Base-by-base conservation (phyloP, 2,113 vertebrate species). In the Mystacornis crossleyi region DNA sequence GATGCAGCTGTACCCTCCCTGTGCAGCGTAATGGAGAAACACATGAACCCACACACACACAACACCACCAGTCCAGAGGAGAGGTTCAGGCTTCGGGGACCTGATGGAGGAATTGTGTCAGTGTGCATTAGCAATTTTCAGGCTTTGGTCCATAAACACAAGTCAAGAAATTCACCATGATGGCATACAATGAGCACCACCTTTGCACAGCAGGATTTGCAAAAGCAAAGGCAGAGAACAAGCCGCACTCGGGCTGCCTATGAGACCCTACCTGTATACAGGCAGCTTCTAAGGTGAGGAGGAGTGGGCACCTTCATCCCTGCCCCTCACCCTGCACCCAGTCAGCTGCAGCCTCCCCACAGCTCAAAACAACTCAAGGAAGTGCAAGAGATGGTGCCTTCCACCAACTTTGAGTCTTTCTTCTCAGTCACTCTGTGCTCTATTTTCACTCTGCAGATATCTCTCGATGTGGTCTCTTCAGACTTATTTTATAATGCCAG, bases 161-260 rank as follows among this genome's bases (percentile, higher is more conserved):
- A 69, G 50, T 20, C 20, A 34, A 54, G 55, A 71, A 61, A 61
- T 23, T 89, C 58, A 29, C 55, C 38, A 10, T 5, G 28, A 25
- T 15, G 2, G 3, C 4, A 2, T 13, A 2, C 23, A 60, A 34
- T 1, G 1, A 85, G 23, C 29, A 16, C 14, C 10, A 14, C 31
- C n/a, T 45, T 47, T 6, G 13, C 53, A 79, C 8, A 50, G 29
- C 6, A 40, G 9, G 14, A 28, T 40, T 48, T 65, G 58, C 53
- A 71, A 58, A 90, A 74, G 26, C n/a, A 61, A 33, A 78, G 45
- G 36, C 54, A 45, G 40, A 55, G 20, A 19, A 50, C 33, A 26
- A 57, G 26, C 29, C 17, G 24, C 12, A 38, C 13, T n/a, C 18
- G 40, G 51, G 24, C 51, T 81, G 38, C 51, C 42, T 19, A n/a